phyloP scores from a whole-genome alignment of 2,797 vertebrate species.

The Scleropages formosus region DNA sequence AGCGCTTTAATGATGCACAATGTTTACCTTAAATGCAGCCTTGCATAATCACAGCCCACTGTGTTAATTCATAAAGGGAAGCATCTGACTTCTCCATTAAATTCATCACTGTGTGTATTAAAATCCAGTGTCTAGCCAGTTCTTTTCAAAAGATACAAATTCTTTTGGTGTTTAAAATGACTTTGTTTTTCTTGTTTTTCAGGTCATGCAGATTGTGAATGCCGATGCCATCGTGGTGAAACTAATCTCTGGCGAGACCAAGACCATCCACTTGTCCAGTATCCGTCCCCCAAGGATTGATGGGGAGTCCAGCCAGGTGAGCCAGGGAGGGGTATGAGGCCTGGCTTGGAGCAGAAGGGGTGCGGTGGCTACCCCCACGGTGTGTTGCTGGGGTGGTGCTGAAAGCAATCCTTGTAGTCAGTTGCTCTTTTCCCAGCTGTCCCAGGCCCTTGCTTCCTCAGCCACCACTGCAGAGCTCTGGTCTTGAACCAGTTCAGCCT shows the following conservation, averaged over 20 bases:
- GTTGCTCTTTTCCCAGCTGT: not conserved
- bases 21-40: no score
- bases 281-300: conserved; percentile 91
- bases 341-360: not conserved
- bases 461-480: not conserved
- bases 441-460: not conserved
- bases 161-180: not conserved
- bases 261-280: conserved; percentile 94
- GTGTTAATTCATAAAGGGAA: no score
- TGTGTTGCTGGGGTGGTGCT: no score
- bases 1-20: no score
- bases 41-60: no score
- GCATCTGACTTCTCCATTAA: no score
- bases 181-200: conserved; percentile 29
- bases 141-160: not conserved
- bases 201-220: conserved; percentile 96
- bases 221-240: conserved; percentile 93
- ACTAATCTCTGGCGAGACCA: conserved; percentile 89
- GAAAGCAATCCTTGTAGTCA: conserved; percentile 1
- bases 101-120: no score
- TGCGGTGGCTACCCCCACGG: no score
- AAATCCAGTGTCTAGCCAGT: no score
- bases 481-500: not conserved
- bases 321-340: not conserved
- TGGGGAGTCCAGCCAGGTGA: conserved; percentile 78